These are phyloP conservation scores for Achlya flavicornis DNA, from an alignment of 2,888 invertebrate genomes.

Conservation along the genomic window DNA sequence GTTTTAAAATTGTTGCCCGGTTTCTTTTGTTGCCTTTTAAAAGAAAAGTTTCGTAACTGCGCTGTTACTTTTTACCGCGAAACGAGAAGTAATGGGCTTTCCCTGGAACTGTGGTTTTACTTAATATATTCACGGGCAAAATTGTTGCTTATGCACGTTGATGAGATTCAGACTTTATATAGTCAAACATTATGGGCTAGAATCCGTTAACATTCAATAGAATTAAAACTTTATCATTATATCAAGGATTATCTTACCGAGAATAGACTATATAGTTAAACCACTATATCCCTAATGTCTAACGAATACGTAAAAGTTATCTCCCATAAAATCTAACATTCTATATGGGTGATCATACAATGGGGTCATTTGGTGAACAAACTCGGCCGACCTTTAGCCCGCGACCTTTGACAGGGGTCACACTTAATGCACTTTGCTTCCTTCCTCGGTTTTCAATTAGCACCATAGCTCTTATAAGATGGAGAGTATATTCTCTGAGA, in stretches of 20 bases:
- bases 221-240: too few species aligned
- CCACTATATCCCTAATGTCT: too few species aligned
- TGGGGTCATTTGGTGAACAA: conserved; percentile 20
- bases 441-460: conserved; percentile 5
- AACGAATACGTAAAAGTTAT: too few species aligned
- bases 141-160: background rate
- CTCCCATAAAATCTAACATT: too few species aligned
- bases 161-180: background rate
- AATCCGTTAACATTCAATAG: too few species aligned
- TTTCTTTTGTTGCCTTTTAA: conserved; percentile 1
- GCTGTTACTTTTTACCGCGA: background rate
- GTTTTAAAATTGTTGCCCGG: conserved; percentile 14
- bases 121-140: background rate
- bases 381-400: conserved; percentile 25
- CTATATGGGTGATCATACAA: background rate
- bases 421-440: conserved; percentile 12
- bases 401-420: conserved; percentile 23
- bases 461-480: background rate
- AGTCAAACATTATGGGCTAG: background rate
- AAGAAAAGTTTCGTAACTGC: background rate
- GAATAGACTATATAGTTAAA: too few species aligned
- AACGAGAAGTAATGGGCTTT: background rate
- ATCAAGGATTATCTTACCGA: too few species aligned
- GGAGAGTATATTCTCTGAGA: background rate
- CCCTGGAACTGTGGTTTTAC: background rate